A percentile compares a stretch with the other conserved stretches of the same genome.
phyloP scores from a whole-genome alignment of 2,113 vertebrate species.

The Sturnira hondurensis region DNA sequence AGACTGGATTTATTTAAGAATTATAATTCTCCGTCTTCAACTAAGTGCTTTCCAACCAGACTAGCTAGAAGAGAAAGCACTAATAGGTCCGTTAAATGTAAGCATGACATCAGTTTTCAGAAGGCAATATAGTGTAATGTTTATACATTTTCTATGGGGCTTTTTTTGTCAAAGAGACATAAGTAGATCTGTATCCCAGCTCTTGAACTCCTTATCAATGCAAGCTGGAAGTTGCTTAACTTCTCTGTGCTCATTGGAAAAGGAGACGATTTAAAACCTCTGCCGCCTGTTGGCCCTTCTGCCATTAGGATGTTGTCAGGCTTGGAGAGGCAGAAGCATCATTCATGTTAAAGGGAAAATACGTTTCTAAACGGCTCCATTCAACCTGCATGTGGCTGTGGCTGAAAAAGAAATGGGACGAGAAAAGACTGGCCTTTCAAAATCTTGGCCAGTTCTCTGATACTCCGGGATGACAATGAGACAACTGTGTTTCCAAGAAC shows the following conservation, averaged over 20 bases:
- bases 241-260: neutral
- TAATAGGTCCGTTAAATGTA: neutral
- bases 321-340: neutral
- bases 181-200: neutral
- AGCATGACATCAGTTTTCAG: neutral
- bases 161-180: neutral
- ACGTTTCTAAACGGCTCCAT: neutral
- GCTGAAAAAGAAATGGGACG: neutral
- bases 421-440: neutral
- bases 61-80: neutral
- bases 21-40: neutral
- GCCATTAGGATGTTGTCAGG: neutral
- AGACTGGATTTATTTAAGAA: neutral
- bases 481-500: neutral
- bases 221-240: neutral
- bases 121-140: neutral
- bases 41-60: neutral
- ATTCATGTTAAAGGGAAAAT: neutral
- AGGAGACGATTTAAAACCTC: conserved; percentile 23
- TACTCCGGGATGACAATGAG: neutral
- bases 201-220: neutral
- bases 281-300: neutral
- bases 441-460: neutral
- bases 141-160: neutral
- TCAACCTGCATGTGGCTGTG: neutral